Conservation (phyloP, 2,888 invertebrate species). For the Drosophila nigritarsus region DNA sequence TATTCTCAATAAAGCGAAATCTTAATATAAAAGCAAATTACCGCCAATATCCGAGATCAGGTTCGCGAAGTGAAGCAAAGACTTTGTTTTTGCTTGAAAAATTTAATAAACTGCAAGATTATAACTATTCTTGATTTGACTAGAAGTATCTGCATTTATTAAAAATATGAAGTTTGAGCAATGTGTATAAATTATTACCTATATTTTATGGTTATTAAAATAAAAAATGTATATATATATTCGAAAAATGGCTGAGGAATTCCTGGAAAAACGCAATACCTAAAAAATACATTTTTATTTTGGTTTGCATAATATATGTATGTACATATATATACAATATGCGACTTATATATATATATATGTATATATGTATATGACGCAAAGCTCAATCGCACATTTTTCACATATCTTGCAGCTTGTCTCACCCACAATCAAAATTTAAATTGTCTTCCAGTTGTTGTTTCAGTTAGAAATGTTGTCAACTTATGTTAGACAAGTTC, state of each 20-base stretch:
- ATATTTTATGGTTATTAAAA: not conserved
- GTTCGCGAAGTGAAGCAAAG: too few relatives aligned
- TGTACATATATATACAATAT: too few relatives aligned
- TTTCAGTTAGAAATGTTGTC: conserved; percentile 33
- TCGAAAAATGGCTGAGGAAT: not conserved
- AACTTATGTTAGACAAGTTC: conserved; percentile 48
- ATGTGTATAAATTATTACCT: not conserved
- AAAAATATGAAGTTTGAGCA: not conserved
- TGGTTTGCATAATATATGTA: not conserved
- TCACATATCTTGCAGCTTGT: not conserved
- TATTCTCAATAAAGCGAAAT: not conserved
- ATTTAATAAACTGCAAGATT: not conserved
- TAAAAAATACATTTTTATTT: not conserved
- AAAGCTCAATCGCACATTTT: not conserved
- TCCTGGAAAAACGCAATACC: too few relatives aligned
- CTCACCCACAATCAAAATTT: conserved; percentile 3
- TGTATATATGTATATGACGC: too few relatives aligned
- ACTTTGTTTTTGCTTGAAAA: not conserved
- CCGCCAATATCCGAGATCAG: not conserved
- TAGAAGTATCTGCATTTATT: not conserved
- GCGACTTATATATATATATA: too few relatives aligned
- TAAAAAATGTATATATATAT: not conserved
- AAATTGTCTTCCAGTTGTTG: not conserved
- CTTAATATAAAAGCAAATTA: not conserved
- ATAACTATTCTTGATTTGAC: not conserved